Conservation (phyloP, 1,140 invertebrate species). For the Caenorhabditis tropicalis region DNA sequence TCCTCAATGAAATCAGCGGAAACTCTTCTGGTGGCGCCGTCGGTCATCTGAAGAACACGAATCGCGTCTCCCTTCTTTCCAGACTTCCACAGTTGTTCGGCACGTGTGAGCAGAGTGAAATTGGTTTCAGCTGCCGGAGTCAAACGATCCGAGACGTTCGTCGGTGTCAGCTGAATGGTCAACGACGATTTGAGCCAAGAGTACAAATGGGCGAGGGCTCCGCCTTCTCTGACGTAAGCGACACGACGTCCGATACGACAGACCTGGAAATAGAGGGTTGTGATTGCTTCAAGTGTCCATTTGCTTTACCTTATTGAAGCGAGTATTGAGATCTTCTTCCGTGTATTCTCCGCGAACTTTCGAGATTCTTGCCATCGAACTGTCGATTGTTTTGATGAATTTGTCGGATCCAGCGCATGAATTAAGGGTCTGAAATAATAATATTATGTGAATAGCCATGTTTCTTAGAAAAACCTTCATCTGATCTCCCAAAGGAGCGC, state of each 20-base stretch:
- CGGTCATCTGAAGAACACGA: slow-evolving; percentile 23
- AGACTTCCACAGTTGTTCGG: slow-evolving; percentile 1
- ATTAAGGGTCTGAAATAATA: slow-evolving; percentile 7
- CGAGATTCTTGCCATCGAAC: not conserved
- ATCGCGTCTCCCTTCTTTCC: slow-evolving; percentile 20
- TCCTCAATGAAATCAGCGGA: slow-evolving; percentile 48
- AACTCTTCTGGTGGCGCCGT: slow-evolving; percentile 33
- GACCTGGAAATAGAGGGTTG: not conserved
- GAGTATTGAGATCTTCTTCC: slow-evolving; percentile 38
- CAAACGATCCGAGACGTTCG: not conserved
- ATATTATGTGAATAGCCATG: no score
- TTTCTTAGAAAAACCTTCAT: slow-evolving; percentile 35
- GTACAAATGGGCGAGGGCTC: slow-evolving; percentile 10
- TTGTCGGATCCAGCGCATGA: slow-evolving; percentile 16
- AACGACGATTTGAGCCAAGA: slow-evolving; percentile 20
- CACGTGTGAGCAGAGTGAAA: slow-evolving; percentile 2
- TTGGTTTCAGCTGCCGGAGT: not conserved
- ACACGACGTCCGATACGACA: slow-evolving; percentile 40
- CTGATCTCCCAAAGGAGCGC: slow-evolving; percentile 23
- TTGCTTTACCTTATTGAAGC: slow-evolving; percentile 35
- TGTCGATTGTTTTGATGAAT: not conserved
- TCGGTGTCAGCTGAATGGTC: not conserved
- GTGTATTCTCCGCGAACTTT: slow-evolving; percentile 40
- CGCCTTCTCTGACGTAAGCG: slow-evolving; percentile 23
- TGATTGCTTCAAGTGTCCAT: not conserved